phyloP scores from a whole-genome alignment of 2,113 vertebrate species.

The Pandion haliaetus region DNA sequence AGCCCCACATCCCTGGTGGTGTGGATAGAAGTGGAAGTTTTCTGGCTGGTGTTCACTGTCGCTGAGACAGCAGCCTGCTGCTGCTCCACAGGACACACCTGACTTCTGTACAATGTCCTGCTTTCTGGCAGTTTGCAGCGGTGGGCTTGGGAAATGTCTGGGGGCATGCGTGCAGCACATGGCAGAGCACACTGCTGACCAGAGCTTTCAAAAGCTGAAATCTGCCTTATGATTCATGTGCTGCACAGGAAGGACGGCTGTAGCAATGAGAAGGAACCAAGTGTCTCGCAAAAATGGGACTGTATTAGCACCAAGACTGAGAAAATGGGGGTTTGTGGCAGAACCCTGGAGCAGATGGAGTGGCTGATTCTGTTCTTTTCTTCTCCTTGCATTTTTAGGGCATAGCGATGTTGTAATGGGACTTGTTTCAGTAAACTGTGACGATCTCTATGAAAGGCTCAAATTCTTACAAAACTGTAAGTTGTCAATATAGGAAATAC shows the following conservation, averaged over 20 bases:
- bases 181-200: background rate
- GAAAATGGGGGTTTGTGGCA: background rate
- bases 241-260: background rate
- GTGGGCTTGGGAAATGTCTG: background rate
- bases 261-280: background rate
- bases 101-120: background rate
- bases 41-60: background rate
- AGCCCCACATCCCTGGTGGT: background rate
- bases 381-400: conserved; percentile 70
- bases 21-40: background rate
- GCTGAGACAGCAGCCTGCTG: background rate
- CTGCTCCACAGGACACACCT: background rate
- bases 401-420: conserved; percentile 95
- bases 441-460: conserved; percentile 79
- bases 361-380: background rate
- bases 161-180: rapidly evolving
- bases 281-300: background rate
- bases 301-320: background rate
- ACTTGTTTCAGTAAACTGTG: conserved; percentile 82
- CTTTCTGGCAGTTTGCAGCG: background rate
- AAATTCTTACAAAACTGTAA: conserved; percentile 90
- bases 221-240: background rate
- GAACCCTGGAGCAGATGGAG: background rate
- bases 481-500: background rate
- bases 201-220: background rate